These are phyloP conservation scores for Sipunculus nudus DNA, from an alignment of 2,888 invertebrate species.

Conservation along the genomic window DNA sequence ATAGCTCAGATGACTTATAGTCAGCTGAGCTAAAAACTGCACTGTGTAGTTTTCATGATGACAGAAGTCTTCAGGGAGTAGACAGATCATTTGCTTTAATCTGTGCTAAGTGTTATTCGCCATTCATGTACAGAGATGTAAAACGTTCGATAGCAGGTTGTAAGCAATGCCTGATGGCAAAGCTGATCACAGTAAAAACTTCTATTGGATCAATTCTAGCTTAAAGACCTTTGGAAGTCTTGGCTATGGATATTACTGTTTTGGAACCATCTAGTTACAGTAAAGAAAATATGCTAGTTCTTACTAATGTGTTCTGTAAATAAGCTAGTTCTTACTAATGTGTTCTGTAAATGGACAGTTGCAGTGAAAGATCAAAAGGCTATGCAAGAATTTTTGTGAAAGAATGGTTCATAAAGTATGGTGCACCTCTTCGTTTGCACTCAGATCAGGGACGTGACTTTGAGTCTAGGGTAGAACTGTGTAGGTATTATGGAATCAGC, in stretches of 20 bases:
- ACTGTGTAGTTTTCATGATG: background rate
- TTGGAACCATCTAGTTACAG: slow-evolving; percentile 23
- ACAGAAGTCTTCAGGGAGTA: background rate
- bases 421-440: slow-evolving; percentile 24
- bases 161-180: background rate
- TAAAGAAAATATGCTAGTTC: slow-evolving; percentile 26
- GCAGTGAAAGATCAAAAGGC: slow-evolving; percentile 30
- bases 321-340: slow-evolving; percentile 33
- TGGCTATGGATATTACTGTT: slow-evolving; percentile 27
- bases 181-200: background rate
- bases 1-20: no score
- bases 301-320: slow-evolving; percentile 33
- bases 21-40: no score
- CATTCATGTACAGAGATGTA: background rate
- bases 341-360: slow-evolving; percentile 28
- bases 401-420: slow-evolving; percentile 27
- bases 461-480: no score
- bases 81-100: background rate
- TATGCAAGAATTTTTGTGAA: slow-evolving; percentile 27
- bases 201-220: slow-evolving; percentile 15
- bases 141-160: background rate
- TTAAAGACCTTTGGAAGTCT: slow-evolving; percentile 23
- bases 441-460: no score
- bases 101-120: background rate
- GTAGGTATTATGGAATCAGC: no score